Evolutionary conservation across 2,888 invertebrate genomes (phyloP), one percentile per base, ranked within the genome.

Genomic region (Lithosia quadra): DNA sequence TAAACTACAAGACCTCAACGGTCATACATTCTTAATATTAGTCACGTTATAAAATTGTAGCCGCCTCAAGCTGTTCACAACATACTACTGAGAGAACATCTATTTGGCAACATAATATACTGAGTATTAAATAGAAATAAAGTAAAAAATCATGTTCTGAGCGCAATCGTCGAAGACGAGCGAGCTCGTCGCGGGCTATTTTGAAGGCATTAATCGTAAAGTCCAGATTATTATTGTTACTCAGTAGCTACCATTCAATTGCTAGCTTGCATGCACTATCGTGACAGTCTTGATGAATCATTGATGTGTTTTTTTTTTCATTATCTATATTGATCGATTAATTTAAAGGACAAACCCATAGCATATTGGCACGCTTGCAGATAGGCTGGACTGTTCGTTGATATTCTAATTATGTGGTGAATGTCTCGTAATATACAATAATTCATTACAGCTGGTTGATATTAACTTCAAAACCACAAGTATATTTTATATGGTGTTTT

Each of bases 61-160:
- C 71, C 68, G 62, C 69, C 72, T 69, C 74, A 66, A 58, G 55
- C 58, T 76, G 69, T 70, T 68, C 63, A 75, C 69, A 72, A 68
- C 64, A 79, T 75, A 79, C 80, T 82, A 75, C 67, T 68, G 69
- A 79, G 69, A 78, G 76, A 76, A 79, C 71, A 79, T 78, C 82
- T 87, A 87, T 87, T 86, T 88, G 89, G 89, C 89, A 87, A 88
- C 86, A 80, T 58, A 33, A 58, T 74, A 79, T 77, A 78, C 71
- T 82, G 81, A 82, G 83, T 82, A 82, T 82, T 83, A 70, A 59
- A 82, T 73, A 81, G 69, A 78, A 79, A 69, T 73, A 75, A 67
- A 71, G 69, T 75, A 65, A 74, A 68, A 36, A 72, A 75, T n/a
- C 66, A 72, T 80, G 69, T 73, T 75, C 74, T 72, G 80, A 77